These are phyloP conservation scores for Saxicola maurus DNA, from an alignment of 2,797 vertebrate genomes.

Conservation along the genomic window DNA sequence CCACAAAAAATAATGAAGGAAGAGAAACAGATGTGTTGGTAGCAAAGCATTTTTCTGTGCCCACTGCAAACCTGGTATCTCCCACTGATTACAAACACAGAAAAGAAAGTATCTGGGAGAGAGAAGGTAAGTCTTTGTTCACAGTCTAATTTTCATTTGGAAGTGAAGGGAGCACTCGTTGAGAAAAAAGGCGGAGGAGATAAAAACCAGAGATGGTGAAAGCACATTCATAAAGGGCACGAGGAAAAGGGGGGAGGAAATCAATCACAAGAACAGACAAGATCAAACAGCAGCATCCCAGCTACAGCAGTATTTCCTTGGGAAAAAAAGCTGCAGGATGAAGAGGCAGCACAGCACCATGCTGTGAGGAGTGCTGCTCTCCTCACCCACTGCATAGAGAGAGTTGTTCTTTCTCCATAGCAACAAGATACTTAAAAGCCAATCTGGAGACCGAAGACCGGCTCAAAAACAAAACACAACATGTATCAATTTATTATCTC, in stretches of 20 bases:
- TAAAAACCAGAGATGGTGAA: slow-evolving; percentile 11
- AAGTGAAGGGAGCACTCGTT: background rate
- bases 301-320: background rate
- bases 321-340: slow-evolving; percentile 14
- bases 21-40: background rate
- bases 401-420: slow-evolving; percentile 63
- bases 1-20: background rate
- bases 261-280: background rate
- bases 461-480: slow-evolving; percentile 49
- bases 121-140: background rate
- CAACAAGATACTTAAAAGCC: slow-evolving; percentile 64
- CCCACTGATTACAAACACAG: background rate
- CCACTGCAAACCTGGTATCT: background rate
- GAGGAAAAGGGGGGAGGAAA: background rate
- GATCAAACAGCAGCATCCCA: background rate
- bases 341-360: slow-evolving; percentile 9
- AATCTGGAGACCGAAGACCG: slow-evolving; percentile 40
- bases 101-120: background rate
- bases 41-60: background rate
- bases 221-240: background rate
- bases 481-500: slow-evolving; percentile 23
- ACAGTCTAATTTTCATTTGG: slow-evolving; percentile 5
- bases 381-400: slow-evolving; percentile 49
- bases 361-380: slow-evolving; percentile 18
- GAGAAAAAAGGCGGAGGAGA: background rate